These are phyloP conservation scores for Turritopsis dohrnii DNA, from an alignment of 30 jellyfish, hydroid and myxozoan genomes.

Conservation along the genomic window DNA sequence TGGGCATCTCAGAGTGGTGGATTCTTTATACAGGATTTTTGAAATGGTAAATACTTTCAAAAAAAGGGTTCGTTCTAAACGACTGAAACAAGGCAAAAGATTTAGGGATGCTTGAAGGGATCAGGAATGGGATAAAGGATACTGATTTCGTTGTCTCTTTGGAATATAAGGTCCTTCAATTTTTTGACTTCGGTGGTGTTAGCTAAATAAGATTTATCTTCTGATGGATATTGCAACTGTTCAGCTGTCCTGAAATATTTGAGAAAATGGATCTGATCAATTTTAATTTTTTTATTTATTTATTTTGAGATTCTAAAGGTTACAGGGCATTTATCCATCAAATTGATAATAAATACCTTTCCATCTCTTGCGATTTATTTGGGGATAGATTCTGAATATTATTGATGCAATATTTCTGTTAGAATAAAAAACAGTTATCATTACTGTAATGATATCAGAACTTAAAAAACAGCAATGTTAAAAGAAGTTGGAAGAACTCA, in stretches of 20 bases:
- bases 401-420: not conserved
- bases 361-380: not conserved
- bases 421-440: not conserved
- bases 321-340: not conserved
- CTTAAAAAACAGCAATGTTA: no score
- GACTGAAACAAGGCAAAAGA: no score
- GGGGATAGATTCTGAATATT: not conserved
- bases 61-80: no score
- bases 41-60: no score
- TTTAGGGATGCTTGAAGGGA: no score
- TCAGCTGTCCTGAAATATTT: not conserved
- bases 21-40: no score
- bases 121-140: no score
- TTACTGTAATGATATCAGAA: no score
- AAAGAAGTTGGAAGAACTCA: no score
- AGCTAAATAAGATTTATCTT: conserved; percentile 6
- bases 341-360: not conserved
- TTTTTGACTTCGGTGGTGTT: conserved; percentile 42
- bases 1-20: no score
- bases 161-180: conserved; percentile 63
- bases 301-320: not conserved
- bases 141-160: conserved; percentile 94
- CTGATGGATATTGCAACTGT: not conserved
- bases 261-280: not conserved
- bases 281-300: no score